phyloP scores from a whole-genome alignment of 2,797 vertebrate genomes.

The Paguma larvata region DNA sequence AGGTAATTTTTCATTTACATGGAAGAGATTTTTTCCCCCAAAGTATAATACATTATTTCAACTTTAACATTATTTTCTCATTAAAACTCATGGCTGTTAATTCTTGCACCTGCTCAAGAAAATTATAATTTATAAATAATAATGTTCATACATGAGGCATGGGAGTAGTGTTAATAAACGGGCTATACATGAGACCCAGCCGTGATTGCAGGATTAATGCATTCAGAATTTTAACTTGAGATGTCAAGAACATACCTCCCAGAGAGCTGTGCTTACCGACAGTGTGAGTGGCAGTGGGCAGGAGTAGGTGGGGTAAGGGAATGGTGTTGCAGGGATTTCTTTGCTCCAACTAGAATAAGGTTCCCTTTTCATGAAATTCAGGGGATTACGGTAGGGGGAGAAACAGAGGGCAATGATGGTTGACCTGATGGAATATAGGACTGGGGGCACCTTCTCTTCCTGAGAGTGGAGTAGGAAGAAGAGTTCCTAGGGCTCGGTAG shows the following conservation, averaged over 20 bases:
- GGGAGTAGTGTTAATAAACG: neutral
- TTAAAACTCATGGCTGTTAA: neutral
- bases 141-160: neutral
- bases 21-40: neutral
- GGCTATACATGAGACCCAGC: neutral
- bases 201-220: neutral
- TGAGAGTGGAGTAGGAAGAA: neutral
- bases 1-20: neutral
- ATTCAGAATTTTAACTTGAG: slow-evolving; percentile 25
- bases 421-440: neutral
- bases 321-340: neutral
- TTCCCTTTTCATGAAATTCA: neutral
- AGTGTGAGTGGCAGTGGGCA: neutral
- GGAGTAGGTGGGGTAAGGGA: neutral
- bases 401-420: neutral
- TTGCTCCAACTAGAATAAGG: neutral
- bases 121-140: slow-evolving; percentile 13
- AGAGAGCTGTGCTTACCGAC: neutral
- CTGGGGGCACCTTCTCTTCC: neutral
- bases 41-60: slow-evolving; percentile 33
- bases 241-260: neutral
- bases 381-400: neutral
- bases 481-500: neutral
- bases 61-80: slow-evolving; percentile 30
- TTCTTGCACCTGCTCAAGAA: slow-evolving; percentile 2